These are phyloP conservation scores for Isotomurus palustris DNA, from an alignment of 2,888 invertebrate species.

Conservation along the genomic window DNA sequence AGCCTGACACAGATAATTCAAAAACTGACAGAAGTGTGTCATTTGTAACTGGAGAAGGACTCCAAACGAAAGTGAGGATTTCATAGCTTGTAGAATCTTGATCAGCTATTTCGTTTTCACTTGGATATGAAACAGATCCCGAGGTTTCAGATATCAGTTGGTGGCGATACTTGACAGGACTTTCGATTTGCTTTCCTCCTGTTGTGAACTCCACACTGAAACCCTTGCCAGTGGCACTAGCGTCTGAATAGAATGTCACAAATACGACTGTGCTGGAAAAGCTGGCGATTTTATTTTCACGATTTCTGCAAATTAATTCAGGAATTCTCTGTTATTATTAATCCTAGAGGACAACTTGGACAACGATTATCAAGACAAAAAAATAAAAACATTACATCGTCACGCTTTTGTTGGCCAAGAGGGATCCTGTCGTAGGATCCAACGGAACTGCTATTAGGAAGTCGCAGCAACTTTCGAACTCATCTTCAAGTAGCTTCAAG, in stretches of 20 bases:
- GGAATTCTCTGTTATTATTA: background rate
- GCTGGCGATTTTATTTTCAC: conserved; percentile 17
- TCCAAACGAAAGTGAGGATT: background rate
- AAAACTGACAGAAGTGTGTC: too few relatives aligned
- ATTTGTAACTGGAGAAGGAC: background rate
- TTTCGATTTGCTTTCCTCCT: conserved; percentile 8
- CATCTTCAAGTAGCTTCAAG: conserved; percentile 24
- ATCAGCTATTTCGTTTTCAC: background rate
- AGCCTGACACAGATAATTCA: background rate
- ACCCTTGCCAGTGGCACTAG: conserved; percentile 17
- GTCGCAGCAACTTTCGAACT: conserved; percentile 33
- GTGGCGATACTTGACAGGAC: background rate
- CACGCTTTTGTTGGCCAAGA: conserved; percentile 2
- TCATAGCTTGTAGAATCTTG: background rate
- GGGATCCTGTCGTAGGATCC: conserved; percentile 3
- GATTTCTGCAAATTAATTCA: conserved; percentile 12
- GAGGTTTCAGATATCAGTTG: background rate
- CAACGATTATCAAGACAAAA: background rate
- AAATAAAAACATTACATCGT: conserved; percentile 7
- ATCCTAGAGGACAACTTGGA: background rate
- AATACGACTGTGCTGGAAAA: conserved; percentile 11
- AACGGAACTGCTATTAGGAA: conserved; percentile 10
- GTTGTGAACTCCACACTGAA: conserved; percentile 23
- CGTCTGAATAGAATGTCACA: conserved; percentile 25
- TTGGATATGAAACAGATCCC: background rate